These are phyloP conservation scores for Hanleya hanleyi DNA, from an alignment of 2,888 invertebrate species.

Conservation along the genomic window DNA sequence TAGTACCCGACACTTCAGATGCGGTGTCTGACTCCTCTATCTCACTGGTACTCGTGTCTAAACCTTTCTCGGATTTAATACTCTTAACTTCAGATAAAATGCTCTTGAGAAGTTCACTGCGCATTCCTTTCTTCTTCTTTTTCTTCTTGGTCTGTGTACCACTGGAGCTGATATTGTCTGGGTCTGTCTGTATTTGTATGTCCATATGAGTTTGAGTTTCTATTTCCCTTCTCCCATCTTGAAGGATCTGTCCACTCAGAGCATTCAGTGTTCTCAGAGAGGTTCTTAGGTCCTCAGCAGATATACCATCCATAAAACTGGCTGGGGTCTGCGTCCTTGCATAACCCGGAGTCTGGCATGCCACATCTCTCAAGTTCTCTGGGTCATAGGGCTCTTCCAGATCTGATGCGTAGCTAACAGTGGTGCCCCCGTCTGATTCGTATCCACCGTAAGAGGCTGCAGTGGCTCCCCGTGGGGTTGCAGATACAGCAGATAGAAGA, in stretches of 20 bases:
- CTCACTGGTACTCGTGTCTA: slow-evolving; percentile 21
- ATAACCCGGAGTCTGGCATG: slow-evolving; percentile 62
- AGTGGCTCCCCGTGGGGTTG: neutral
- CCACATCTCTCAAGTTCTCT: slow-evolving; percentile 51
- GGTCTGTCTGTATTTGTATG: slow-evolving; percentile 53
- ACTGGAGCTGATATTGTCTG: slow-evolving; percentile 52
- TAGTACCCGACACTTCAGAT: neutral
- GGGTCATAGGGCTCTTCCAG: slow-evolving; percentile 55
- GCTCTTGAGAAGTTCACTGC: slow-evolving; percentile 53
- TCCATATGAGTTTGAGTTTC: slow-evolving; percentile 40
- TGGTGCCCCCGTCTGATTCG: slow-evolving; percentile 60
- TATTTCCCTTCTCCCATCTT: slow-evolving; percentile 14
- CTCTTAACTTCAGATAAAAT: slow-evolving; percentile 64
- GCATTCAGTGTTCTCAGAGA: neutral
- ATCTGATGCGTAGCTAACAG: slow-evolving; percentile 55
- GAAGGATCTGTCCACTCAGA: neutral
- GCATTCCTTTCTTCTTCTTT: slow-evolving; percentile 48
- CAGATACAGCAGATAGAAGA: neutral
- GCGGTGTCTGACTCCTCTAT: neutral
- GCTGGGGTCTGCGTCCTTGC: slow-evolving; percentile 59
- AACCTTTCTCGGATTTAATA: slow-evolving; percentile 57
- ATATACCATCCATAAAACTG: slow-evolving; percentile 34
- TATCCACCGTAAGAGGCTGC: neutral
- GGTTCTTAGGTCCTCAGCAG: neutral
- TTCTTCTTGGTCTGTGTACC: slow-evolving; percentile 56